Conservation (phyloP, 2,888 invertebrate species). For the Zhuqinia jingwanae region DNA sequence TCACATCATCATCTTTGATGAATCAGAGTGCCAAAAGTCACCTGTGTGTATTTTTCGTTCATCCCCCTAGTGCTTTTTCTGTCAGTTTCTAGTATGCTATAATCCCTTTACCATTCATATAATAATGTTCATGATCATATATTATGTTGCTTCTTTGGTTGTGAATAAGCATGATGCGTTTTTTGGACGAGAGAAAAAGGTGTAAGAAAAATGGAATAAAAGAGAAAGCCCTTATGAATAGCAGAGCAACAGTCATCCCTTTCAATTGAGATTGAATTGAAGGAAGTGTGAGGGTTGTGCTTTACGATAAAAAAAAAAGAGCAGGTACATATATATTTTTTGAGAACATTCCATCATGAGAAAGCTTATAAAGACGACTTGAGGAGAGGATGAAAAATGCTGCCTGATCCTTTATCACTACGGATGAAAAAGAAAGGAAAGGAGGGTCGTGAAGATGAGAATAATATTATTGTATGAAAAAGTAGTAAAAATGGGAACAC, state of each 20-base stretch:
- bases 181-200: neutral
- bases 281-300: neutral
- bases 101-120: too few relatives aligned
- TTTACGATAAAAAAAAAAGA: too few relatives aligned
- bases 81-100: too few relatives aligned
- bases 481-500: constrained; percentile 11
- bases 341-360: neutral
- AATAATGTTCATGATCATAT: too few relatives aligned
- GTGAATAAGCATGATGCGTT: neutral
- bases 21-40: too few relatives aligned
- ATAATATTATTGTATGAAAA: constrained; percentile 48
- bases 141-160: too few relatives aligned
- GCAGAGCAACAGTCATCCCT: constrained; percentile 61
- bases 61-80: too few relatives aligned
- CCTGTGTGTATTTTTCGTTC: too few relatives aligned
- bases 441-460: neutral
- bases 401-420: constrained; percentile 49
- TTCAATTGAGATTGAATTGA: constrained; percentile 3
- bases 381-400: constrained; percentile 14
- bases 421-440: constrained; percentile 35
- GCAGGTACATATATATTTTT: neutral
- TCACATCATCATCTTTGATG: constrained; percentile 8
- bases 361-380: neutral
- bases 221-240: constrained; percentile 6
- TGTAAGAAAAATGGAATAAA: neutral